A percentile compares a stretch with the other conserved stretches of the same genome.
These are phyloP conservation scores for Drosophila malerkotliana DNA, from an alignment of 1,140 invertebrate species.

Conservation along the genomic window DNA sequence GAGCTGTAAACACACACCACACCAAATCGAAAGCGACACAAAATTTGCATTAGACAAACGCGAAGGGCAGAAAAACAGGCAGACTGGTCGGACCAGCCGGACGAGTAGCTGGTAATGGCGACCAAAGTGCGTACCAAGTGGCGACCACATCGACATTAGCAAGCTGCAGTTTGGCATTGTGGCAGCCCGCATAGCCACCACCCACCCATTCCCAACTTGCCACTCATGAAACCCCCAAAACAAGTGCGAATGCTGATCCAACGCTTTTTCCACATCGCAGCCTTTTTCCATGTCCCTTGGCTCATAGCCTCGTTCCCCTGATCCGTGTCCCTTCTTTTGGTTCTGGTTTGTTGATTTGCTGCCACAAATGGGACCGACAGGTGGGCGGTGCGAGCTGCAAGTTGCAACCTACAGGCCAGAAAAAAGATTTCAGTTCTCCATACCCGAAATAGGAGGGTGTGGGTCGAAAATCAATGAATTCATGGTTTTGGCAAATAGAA, in stretches of 20 bases:
- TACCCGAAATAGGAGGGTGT: not conserved
- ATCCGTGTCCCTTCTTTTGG: not conserved
- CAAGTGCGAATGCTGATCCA: constrained; percentile 48
- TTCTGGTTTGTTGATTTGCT: constrained; percentile 46
- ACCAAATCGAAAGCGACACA: constrained; percentile 42
- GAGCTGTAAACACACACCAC: constrained; percentile 13
- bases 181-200: not conserved
- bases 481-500: constrained; percentile 38
- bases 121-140: constrained; percentile 29
- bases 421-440: constrained; percentile 34
- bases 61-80: constrained; percentile 1
- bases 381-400: constrained; percentile 14
- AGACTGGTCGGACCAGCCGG: not conserved
- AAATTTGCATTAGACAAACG: constrained; percentile 62
- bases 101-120: constrained; percentile 30
- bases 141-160: constrained; percentile 42
- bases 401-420: not conserved
- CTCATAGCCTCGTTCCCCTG: not conserved
- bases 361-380: constrained; percentile 37
- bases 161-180: constrained; percentile 34
- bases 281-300: constrained; percentile 12
- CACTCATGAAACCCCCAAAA: not conserved
- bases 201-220: not conserved
- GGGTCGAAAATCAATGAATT: constrained; percentile 52
- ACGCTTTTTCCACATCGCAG: constrained; percentile 40